phyloP scores from a whole-genome alignment of 1,140 invertebrate genomes.

The Panagrolaimus sp. region DNA sequence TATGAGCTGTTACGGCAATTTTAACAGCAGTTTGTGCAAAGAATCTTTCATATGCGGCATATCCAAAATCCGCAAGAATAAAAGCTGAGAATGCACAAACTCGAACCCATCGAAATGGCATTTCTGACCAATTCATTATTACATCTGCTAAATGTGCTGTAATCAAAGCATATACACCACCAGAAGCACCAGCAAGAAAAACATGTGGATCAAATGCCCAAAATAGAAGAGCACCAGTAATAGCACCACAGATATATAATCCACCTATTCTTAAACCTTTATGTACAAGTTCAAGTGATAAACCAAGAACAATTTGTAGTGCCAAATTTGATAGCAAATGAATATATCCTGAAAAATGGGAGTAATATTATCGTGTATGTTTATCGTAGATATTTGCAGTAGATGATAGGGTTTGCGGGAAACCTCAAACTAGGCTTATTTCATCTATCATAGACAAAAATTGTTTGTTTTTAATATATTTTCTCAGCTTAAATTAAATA shows the following conservation, averaged over 20 bases:
- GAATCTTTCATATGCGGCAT: conserved; percentile 42
- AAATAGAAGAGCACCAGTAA: background rate
- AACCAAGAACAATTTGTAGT: background rate
- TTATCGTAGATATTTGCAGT: too few species aligned
- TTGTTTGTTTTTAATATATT: too few species aligned
- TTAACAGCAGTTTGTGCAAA: conserved; percentile 19
- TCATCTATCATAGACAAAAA: too few species aligned
- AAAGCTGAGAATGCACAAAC: conserved; percentile 69
- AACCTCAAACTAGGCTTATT: too few species aligned
- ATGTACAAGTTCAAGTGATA: background rate
- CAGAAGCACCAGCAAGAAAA: conserved; percentile 84
- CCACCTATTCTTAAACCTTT: conserved; percentile 47
- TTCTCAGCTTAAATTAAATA: too few species aligned
- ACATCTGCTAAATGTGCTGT: conserved; percentile 73
- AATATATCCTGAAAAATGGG: too few species aligned
- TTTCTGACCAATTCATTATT: conserved; percentile 1
- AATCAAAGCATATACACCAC: conserved; percentile 84
- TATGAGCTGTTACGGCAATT: conserved; percentile 44
- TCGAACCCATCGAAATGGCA: conserved; percentile 62
- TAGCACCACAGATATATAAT: conserved; percentile 64
- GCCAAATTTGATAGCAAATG: background rate
- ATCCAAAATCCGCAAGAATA: conserved; percentile 60
- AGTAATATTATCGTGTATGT: too few species aligned
- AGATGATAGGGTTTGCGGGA: too few species aligned
- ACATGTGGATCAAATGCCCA: conserved; percentile 73